Percentiles rank a stretch among this genome's conserved stretches.
Evolutionary conservation across 2,888 invertebrate species (phyloP).

Genomic region (Acrocera orbiculus): DNA sequence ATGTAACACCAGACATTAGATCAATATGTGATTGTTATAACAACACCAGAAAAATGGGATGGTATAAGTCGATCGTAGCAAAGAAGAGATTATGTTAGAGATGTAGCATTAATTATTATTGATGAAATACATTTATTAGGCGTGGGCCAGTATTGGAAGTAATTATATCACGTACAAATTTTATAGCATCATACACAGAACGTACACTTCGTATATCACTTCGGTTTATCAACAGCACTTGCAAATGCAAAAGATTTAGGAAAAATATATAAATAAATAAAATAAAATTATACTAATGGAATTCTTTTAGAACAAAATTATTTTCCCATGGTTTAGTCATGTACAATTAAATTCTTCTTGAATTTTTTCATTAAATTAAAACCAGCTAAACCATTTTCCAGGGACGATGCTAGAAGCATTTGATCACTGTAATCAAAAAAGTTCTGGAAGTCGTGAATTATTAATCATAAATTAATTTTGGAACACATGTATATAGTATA

Average conservation of each 20-base stretch:
- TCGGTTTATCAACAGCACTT: too few species aligned
- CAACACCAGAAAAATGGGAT: slow-evolving; percentile 99
- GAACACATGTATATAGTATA: too few species aligned
- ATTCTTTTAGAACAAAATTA: too few species aligned
- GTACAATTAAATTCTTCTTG: too few species aligned
- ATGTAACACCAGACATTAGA: slow-evolving; percentile 65
- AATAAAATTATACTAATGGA: too few species aligned
- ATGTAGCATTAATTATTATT: slow-evolving; percentile 83
- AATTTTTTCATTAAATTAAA: too few species aligned
- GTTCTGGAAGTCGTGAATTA: too few species aligned
- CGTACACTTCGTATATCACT: slow-evolving; percentile 65
- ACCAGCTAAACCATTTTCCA: too few species aligned
- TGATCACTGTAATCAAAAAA: too few species aligned
- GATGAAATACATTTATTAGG: slow-evolving; percentile 97
- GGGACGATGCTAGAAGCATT: too few species aligned
- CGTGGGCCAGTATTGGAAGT: slow-evolving; percentile 86
- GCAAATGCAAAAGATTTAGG: background rate
- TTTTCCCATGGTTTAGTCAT: too few species aligned
- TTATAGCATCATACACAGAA: slow-evolving; percentile 79
- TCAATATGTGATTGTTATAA: slow-evolving; percentile 76
- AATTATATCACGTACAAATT: slow-evolving; percentile 93
- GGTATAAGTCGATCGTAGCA: slow-evolving; percentile 98
- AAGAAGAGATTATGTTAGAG: slow-evolving; percentile 80
- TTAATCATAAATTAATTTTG: too few species aligned
- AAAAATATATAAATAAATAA: background rate